These are phyloP conservation scores for Vicugna pacos DNA, from an alignment of 2,113 vertebrate species.

Conservation along the genomic window DNA sequence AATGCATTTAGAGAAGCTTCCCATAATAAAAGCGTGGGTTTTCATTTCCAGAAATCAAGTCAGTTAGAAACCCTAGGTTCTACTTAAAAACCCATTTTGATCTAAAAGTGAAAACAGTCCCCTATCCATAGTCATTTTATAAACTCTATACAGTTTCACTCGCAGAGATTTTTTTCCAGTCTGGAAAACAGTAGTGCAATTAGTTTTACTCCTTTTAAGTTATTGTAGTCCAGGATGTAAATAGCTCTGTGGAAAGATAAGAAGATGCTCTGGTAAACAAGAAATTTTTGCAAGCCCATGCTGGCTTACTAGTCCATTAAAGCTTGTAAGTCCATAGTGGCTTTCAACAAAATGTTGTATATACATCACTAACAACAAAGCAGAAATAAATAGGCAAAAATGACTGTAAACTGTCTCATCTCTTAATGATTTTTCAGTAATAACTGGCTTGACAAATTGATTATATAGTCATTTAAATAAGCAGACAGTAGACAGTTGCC, in stretches of 20 bases:
- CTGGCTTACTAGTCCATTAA: slow-evolving; percentile 90
- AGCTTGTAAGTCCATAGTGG: slow-evolving; percentile 89
- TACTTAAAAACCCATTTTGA: slow-evolving; percentile 93
- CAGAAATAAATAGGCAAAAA: slow-evolving; percentile 91
- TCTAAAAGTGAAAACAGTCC: slow-evolving; percentile 92
- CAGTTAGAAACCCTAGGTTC: slow-evolving; percentile 91
- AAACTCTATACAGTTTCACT: slow-evolving; percentile 88
- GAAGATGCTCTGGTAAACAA: slow-evolving; percentile 93
- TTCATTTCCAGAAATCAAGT: slow-evolving; percentile 89
- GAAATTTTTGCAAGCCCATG: slow-evolving; percentile 88
- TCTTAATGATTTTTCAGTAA: slow-evolving; percentile 87
- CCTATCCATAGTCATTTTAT: slow-evolving; percentile 85
- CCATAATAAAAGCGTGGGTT: slow-evolving; percentile 89
- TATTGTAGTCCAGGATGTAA: slow-evolving; percentile 90
- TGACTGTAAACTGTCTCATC: slow-evolving; percentile 89
- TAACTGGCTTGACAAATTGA: slow-evolving; percentile 85
- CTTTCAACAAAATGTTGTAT: slow-evolving; percentile 85
- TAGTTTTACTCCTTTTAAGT: slow-evolving; percentile 89
- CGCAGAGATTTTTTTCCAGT: slow-evolving; percentile 91
- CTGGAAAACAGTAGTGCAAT: slow-evolving; percentile 98
- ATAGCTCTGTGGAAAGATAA: slow-evolving; percentile 91
- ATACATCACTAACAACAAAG: slow-evolving; percentile 84
- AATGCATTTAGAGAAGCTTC: slow-evolving; percentile 88
- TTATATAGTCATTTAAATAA: slow-evolving; percentile 88
- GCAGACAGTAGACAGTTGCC: slow-evolving; percentile 87